Percentiles rank a stretch among this genome's conserved stretches.
phyloP scores from a whole-genome alignment of 2,113 vertebrate species.

The Propithecus coquereli region DNA sequence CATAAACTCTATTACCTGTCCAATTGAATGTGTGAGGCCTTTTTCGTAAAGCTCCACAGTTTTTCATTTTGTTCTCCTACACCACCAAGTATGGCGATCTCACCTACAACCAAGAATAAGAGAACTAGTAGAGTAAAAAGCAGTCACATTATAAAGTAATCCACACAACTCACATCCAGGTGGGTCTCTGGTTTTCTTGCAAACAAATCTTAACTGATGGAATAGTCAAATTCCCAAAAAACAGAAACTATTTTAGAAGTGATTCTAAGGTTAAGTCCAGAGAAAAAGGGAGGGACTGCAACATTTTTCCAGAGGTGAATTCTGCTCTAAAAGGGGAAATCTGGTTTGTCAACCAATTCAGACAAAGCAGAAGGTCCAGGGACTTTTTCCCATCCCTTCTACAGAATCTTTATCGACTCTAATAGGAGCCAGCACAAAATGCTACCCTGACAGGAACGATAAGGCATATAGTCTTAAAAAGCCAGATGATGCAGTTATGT shows the following conservation, averaged over 20 bases:
- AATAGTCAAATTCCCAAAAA: neutral
- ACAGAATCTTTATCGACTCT: neutral
- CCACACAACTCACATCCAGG: neutral
- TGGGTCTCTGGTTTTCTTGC: neutral
- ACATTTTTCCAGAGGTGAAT: neutral
- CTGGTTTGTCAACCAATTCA: neutral
- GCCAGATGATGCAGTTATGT: neutral
- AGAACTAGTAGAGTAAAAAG: conserved; percentile 18
- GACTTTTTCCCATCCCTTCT: neutral
- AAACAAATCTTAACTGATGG: neutral
- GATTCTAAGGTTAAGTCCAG: neutral
- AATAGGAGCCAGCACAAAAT: neutral
- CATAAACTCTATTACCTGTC: conserved; percentile 88
- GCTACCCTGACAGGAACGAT: neutral
- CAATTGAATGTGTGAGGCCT: conserved; percentile 96
- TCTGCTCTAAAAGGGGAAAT: neutral
- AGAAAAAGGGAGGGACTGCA: neutral
- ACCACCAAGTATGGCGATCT: conserved; percentile 90
- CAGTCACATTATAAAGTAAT: conserved; percentile 11
- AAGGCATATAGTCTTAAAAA: neutral
- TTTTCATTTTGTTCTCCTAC: conserved; percentile 90
- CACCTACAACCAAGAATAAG: conserved; percentile 84
- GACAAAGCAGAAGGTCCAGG: neutral
- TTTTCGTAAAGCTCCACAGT: conserved; percentile 94
- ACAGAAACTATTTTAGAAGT: neutral